Evolutionary conservation across 2,797 vertebrate species (phyloP).

Genomic region (Telmatherina bonti): DNA sequence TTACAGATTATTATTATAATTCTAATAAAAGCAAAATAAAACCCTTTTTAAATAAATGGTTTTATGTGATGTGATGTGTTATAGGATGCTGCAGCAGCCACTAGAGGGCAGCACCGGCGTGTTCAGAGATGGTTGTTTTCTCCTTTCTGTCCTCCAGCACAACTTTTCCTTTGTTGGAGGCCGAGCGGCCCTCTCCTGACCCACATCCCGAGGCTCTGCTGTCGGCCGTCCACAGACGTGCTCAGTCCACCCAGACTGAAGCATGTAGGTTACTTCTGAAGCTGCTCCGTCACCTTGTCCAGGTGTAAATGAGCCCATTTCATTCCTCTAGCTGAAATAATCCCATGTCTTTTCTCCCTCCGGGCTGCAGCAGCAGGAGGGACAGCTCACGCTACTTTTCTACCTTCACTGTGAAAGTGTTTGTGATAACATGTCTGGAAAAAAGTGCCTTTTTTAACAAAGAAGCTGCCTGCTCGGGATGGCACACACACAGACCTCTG

Average conservation of each 20-base stretch:
- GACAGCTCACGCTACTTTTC: slow-evolving; percentile 10
- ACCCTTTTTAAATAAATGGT: too few species aligned
- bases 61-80: not conserved
- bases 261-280: not conserved
- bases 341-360: not conserved
- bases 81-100: slow-evolving; percentile 28
- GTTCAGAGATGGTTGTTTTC: not conserved
- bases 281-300: not conserved
- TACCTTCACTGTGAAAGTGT: slow-evolving; percentile 19
- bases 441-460: too few species aligned
- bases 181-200: slow-evolving; percentile 28
- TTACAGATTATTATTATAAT: too few species aligned
- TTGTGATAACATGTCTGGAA: slow-evolving; percentile 36
- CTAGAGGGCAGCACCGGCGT: slow-evolving; percentile 68
- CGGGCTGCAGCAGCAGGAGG: slow-evolving; percentile 1
- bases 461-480: slow-evolving; percentile 11
- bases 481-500: slow-evolving; percentile 4
- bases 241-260: not conserved
- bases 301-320: not conserved
- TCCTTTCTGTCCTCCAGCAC: slow-evolving; percentile 12
- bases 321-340: not conserved
- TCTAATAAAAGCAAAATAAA: too few species aligned
- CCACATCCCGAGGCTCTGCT: slow-evolving; percentile 42
- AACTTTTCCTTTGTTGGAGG: slow-evolving; percentile 27
- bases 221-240: too few species aligned